Conservation (phyloP, 2,888 invertebrate species). For the Uropetala carovei region DNA sequence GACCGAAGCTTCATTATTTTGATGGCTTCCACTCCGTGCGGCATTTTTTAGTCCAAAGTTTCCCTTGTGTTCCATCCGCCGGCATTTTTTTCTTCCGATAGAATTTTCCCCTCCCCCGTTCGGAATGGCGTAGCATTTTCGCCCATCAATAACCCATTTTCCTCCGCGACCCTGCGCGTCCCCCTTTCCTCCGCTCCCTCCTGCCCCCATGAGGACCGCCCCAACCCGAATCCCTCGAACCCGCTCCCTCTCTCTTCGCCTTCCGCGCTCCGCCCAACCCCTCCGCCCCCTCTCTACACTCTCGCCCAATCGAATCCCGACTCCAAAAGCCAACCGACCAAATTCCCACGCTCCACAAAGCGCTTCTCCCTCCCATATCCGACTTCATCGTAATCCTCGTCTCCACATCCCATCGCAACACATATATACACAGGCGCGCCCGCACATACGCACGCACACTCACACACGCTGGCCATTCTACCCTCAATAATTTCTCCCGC, state of each 20-base stretch:
- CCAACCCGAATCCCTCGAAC: background rate
- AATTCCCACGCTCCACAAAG: background rate
- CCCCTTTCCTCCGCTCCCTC: background rate
- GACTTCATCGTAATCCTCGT: background rate
- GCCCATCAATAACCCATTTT: no score
- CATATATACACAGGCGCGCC: no score
- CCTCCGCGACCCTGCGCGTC: background rate
- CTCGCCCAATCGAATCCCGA: background rate
- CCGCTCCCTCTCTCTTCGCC: background rate
- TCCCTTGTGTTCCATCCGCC: background rate
- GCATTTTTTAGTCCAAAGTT: background rate
- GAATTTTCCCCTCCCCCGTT: no score
- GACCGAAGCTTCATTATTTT: no score
- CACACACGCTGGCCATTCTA: no score
- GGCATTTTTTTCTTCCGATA: background rate
- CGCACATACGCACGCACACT: no score
- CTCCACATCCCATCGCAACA: background rate
- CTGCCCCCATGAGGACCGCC: background rate
- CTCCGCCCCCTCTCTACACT: background rate
- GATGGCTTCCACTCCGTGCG: no score
- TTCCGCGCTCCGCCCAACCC: background rate
- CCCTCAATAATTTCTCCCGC: no score
- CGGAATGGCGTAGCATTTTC: no score
- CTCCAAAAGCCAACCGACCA: no score
- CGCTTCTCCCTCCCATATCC: background rate